These are phyloP conservation scores for Manis crassicaudata DNA, from an alignment of 2,797 vertebrate species.

Conservation along the genomic window DNA sequence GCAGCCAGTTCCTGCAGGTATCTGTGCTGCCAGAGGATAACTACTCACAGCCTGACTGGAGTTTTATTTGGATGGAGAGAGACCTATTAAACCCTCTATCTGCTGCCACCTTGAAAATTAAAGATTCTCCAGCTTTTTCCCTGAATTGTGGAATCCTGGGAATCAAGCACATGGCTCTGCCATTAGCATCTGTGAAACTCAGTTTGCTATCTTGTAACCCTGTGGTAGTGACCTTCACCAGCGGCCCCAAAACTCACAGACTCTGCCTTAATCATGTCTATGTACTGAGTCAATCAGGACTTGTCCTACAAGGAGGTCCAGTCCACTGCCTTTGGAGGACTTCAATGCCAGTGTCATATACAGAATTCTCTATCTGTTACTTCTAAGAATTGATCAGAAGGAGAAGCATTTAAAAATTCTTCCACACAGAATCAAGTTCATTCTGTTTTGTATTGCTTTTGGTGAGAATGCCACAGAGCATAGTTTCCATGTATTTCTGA, in stretches of 20 bases:
- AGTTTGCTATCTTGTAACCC: not conserved
- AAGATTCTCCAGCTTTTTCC: not conserved
- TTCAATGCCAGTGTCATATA: not conserved
- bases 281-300: not conserved
- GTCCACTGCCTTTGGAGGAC: not conserved
- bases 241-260: not conserved
- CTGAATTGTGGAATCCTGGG: not conserved
- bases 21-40: slow-evolving; percentile 49
- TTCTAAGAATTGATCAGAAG: not conserved
- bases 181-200: not conserved
- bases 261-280: not conserved
- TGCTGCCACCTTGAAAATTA: slow-evolving; percentile 15
- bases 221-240: not conserved
- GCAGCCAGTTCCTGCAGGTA: slow-evolving; percentile 32
- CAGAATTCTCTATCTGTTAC: not conserved
- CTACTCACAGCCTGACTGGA: not conserved
- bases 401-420: not conserved
- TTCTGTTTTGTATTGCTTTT: not conserved
- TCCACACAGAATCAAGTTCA: not conserved
- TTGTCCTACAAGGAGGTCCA: not conserved
- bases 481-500: not conserved
- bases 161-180: not conserved
- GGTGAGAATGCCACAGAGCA: not conserved
- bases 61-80: slow-evolving; percentile 6
- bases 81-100: slow-evolving; percentile 10